Percentiles rank a stretch among this genome's conserved stretches.
Conservation (phyloP, 2,888 invertebrate species). For the Microctonus hyperodae region DNA sequence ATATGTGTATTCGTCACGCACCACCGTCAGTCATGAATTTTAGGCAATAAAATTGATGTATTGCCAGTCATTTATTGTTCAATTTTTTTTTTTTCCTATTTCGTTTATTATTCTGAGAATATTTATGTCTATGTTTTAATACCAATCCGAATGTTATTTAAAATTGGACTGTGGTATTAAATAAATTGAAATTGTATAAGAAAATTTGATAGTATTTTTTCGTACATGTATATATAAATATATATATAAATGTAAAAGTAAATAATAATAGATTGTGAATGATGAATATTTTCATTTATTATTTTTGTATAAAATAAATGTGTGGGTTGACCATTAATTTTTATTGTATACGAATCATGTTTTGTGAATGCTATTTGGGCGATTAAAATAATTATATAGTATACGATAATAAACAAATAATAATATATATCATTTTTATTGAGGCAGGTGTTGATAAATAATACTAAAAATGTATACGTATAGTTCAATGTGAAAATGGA, state of each 20-base stretch:
- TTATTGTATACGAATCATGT: background rate
- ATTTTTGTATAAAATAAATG: background rate
- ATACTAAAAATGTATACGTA: background rate
- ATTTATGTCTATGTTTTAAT: background rate
- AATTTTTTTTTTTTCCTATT: background rate
- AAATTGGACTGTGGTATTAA: background rate
- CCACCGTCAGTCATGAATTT: background rate
- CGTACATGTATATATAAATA: background rate
- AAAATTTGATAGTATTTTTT: background rate
- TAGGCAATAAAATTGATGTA: constrained; percentile 3
- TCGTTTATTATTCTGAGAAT: background rate
- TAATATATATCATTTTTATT: constrained; percentile 5
- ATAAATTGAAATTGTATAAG: background rate
- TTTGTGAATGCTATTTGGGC: constrained; percentile 5
- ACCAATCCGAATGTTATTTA: background rate
- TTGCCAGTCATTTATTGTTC: background rate
- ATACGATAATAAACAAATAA: constrained; percentile 11
- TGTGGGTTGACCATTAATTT: background rate
- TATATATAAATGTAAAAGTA: too few species aligned
- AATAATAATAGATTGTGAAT: too few species aligned
- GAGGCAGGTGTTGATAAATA: constrained; percentile 9
- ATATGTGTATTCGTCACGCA: background rate
- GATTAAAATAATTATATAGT: constrained; percentile 18
- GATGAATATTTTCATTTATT: background rate
- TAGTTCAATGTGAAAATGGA: background rate